Conservation (phyloP, 2,113 vertebrate genomes). For the Burhinus bistriatus region DNA sequence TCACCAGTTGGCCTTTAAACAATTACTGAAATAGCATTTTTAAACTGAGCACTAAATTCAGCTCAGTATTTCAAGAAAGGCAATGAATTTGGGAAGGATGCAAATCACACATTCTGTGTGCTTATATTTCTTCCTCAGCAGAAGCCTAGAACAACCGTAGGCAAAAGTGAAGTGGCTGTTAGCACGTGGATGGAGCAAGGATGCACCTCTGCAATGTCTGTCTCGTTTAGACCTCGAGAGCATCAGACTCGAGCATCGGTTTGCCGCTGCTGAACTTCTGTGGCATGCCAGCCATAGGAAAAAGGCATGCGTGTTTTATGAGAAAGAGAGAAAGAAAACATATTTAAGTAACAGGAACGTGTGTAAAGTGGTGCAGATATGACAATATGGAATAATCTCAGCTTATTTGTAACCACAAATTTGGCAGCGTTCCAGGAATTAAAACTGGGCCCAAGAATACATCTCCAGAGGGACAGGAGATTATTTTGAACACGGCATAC, state of each 20-base stretch:
- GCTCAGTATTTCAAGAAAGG: constrained; percentile 32
- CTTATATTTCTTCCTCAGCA: neutral
- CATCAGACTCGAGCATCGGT: neutral
- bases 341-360: neutral
- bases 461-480: neutral
- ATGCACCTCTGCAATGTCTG: neutral
- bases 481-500: neutral
- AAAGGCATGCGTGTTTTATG: neutral
- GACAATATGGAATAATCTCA: neutral
- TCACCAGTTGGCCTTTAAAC: constrained; percentile 33
- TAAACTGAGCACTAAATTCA: constrained; percentile 46
- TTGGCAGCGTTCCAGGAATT: neutral
- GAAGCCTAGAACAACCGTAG: neutral
- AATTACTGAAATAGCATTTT: constrained; percentile 40
- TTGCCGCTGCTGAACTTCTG: neutral
- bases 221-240: neutral
- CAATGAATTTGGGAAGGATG: neutral
- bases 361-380: accelerated
- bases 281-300: neutral
- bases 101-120: neutral
- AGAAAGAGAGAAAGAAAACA: neutral
- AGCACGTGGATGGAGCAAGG: neutral
- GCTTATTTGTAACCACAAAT: neutral
- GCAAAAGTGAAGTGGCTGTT: neutral
- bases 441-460: neutral